These are phyloP conservation scores for Heliconius charithonia DNA, from an alignment of 2,888 invertebrate genomes.

Conservation along the genomic window DNA sequence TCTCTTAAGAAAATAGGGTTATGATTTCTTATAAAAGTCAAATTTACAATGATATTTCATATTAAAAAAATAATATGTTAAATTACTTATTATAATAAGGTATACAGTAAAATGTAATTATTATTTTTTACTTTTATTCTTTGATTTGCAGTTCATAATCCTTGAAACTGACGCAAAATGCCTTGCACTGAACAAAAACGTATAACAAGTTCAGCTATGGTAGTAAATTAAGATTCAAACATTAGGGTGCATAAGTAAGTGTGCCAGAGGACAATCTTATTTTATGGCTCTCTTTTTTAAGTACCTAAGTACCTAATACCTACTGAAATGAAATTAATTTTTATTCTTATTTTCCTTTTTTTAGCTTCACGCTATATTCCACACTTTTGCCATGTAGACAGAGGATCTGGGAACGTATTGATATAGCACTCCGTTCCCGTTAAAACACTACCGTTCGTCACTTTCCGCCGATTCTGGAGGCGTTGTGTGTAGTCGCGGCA, in stretches of 20 bases:
- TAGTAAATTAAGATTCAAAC: slow-evolving; percentile 9
- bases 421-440: too few relatives aligned
- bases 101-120: not conserved
- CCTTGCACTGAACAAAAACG: not conserved
- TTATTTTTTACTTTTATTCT: not conserved
- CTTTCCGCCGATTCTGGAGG: not conserved
- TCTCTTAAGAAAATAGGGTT: slow-evolving; percentile 33
- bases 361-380: too few relatives aligned
- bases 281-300: slow-evolving; percentile 2
- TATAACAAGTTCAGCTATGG: not conserved
- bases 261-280: slow-evolving; percentile 8
- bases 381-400: too few relatives aligned
- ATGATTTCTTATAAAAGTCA: not conserved
- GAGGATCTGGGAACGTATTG: too few relatives aligned
- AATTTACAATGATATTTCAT: not conserved
- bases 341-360: too few relatives aligned
- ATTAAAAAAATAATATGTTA: not conserved
- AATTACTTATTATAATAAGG: not conserved
- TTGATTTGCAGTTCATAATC: not conserved
- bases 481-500: not conserved
- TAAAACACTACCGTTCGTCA: not conserved
- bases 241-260: slow-evolving; percentile 22
- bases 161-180: not conserved
- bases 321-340: not conserved
- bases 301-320: not conserved